Conservation (phyloP, 2,113 vertebrate genomes). For the Syrrhaptes paradoxus region DNA sequence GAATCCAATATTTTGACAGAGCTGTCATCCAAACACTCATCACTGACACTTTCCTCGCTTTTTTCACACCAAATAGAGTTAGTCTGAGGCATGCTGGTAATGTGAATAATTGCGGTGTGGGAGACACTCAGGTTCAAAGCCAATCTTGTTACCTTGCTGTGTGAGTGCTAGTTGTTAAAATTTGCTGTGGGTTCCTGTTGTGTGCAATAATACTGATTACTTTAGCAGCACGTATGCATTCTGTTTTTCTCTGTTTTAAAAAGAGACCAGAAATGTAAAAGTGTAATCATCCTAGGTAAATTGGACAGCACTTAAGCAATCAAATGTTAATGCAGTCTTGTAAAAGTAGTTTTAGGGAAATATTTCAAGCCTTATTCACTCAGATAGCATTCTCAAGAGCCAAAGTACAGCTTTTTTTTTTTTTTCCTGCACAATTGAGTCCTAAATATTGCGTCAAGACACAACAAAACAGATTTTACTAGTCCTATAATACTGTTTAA, state of each 20-base stretch:
- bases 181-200: slow-evolving; percentile 37
- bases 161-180: slow-evolving; percentile 41
- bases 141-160: slow-evolving; percentile 22
- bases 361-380: slow-evolving; percentile 52
- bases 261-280: slow-evolving; percentile 35
- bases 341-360: slow-evolving; percentile 44
- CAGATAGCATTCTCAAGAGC: slow-evolving; percentile 19
- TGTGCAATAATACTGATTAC: slow-evolving; percentile 40
- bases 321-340: slow-evolving; percentile 46
- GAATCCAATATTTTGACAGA: slow-evolving; percentile 62
- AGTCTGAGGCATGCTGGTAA: slow-evolving; percentile 1
- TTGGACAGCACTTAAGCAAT: slow-evolving; percentile 46
- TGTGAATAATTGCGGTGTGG: slow-evolving; percentile 43
- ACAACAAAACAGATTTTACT: background rate
- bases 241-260: slow-evolving; percentile 11
- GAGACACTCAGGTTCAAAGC: slow-evolving; percentile 39
- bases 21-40: slow-evolving; percentile 31
- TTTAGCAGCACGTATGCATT: background rate
- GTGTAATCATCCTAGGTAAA: slow-evolving; percentile 51
- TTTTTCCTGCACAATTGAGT: slow-evolving; percentile 40
- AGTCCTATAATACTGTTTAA: background rate
- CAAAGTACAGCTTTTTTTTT: background rate
- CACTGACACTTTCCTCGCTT: slow-evolving; percentile 27
- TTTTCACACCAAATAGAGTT: slow-evolving; percentile 23
- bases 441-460: slow-evolving; percentile 38